Evolutionary conservation across 2,888 invertebrate species (phyloP).

Genomic region (Atherix ibis): DNA sequence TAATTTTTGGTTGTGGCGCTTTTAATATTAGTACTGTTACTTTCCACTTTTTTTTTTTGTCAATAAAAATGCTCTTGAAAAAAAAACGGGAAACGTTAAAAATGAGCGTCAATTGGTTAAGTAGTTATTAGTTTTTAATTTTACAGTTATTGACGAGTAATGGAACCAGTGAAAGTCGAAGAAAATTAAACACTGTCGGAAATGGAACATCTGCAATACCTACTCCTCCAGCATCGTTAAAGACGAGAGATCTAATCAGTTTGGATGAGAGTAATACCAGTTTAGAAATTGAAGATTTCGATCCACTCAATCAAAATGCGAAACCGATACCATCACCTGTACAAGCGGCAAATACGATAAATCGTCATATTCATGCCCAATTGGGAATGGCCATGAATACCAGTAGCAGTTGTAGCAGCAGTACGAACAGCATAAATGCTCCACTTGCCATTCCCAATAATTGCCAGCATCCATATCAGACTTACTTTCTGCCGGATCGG

Average conservation of each 20-base stretch:
- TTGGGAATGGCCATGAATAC: too few relatives aligned
- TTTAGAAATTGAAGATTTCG: constrained; percentile 48
- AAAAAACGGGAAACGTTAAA: too few relatives aligned
- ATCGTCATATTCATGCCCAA: not conserved
- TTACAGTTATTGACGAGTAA: too few relatives aligned
- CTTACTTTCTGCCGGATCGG: constrained; percentile 32
- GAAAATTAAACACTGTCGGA: not conserved
- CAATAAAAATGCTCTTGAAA: too few relatives aligned
- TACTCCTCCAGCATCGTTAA: not conserved
- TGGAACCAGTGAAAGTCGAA: too few relatives aligned
- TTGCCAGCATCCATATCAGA: constrained; percentile 35
- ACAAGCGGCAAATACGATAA: not conserved
- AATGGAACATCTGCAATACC: not conserved
- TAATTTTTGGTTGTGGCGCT: too few relatives aligned
- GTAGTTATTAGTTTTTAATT: too few relatives aligned
- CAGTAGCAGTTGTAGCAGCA: not conserved
- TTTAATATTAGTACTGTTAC: too few relatives aligned
- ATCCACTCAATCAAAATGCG: constrained; percentile 40
- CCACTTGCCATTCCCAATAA: constrained; percentile 1
- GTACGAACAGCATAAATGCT: not conserved
- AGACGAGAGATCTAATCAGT: constrained; percentile 43
- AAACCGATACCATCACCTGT: constrained; percentile 27
- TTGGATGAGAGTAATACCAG: constrained; percentile 49
- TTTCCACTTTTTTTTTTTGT: too few relatives aligned
- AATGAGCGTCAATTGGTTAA: too few relatives aligned